phyloP scores from a whole-genome alignment of 2,888 invertebrate genomes.

The Brachycybe producta region DNA sequence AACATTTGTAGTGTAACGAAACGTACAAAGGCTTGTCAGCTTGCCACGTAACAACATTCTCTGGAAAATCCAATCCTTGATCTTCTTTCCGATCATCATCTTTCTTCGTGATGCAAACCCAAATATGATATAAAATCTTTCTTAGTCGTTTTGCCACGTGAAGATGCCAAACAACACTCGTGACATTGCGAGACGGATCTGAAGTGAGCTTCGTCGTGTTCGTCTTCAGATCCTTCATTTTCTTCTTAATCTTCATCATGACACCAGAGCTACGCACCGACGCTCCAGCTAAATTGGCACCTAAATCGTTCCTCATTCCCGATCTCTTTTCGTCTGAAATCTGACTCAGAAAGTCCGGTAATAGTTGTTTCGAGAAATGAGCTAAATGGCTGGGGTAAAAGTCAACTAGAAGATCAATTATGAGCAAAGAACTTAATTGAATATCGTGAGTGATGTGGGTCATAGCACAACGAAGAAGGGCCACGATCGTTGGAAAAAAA shows the following conservation, averaged over 20 bases:
- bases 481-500: constrained; percentile 9
- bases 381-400: constrained; percentile 7
- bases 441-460: constrained; percentile 10
- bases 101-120: too few species aligned
- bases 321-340: constrained; percentile 8
- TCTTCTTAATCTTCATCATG: too few species aligned
- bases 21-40: too few species aligned
- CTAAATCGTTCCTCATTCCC: too few species aligned
- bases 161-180: not conserved
- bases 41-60: too few species aligned
- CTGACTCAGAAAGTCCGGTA: constrained; percentile 11
- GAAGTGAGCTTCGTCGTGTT: not conserved
- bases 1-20: too few species aligned
- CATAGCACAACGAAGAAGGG: constrained; percentile 13
- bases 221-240: not conserved
- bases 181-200: constrained; percentile 7
- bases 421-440: constrained; percentile 2
- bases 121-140: constrained; percentile 1
- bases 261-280: too few species aligned
- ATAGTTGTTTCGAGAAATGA: constrained; percentile 7
- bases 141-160: not conserved
- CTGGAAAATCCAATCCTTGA: too few species aligned
- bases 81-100: too few species aligned
- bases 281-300: too few species aligned
- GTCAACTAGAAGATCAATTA: constrained; percentile 11